Conservation (phyloP, 2,797 vertebrate genomes). For the Anas flavirostris region DNA sequence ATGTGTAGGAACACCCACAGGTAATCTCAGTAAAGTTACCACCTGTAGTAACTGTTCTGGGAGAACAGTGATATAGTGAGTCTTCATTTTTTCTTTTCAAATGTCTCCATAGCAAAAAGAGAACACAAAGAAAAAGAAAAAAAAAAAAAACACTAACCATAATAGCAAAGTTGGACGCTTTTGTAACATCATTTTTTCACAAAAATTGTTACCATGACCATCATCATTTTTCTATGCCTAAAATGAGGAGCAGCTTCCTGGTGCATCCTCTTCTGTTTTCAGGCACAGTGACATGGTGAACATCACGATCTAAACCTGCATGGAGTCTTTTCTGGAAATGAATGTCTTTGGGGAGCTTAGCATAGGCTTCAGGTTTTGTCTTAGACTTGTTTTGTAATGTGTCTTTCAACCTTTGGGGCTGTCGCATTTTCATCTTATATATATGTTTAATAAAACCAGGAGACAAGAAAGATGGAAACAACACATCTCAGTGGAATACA, state of each 20-base stretch:
- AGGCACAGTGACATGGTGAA: neutral
- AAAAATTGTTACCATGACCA: neutral
- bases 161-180: neutral
- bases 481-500: neutral
- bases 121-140: neutral
- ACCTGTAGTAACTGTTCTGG: neutral
- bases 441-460: slow-evolving; percentile 56
- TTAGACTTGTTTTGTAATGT: slow-evolving; percentile 3
- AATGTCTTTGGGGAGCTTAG: neutral
- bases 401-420: slow-evolving; percentile 1
- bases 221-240: neutral
- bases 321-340: rapidly evolving
- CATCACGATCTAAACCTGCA: neutral
- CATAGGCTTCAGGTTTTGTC: slow-evolving; percentile 11
- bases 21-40: neutral
- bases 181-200: neutral
- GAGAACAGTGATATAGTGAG: neutral
- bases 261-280: neutral
- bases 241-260: neutral
- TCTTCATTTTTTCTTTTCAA: neutral
- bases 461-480: slow-evolving; percentile 1
- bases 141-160: neutral
- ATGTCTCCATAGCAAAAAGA: neutral
- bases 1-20: neutral
- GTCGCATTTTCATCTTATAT: slow-evolving; percentile 26